Conservation (phyloP, 2,113 vertebrate species). For the Eidolon helvum region DNA sequence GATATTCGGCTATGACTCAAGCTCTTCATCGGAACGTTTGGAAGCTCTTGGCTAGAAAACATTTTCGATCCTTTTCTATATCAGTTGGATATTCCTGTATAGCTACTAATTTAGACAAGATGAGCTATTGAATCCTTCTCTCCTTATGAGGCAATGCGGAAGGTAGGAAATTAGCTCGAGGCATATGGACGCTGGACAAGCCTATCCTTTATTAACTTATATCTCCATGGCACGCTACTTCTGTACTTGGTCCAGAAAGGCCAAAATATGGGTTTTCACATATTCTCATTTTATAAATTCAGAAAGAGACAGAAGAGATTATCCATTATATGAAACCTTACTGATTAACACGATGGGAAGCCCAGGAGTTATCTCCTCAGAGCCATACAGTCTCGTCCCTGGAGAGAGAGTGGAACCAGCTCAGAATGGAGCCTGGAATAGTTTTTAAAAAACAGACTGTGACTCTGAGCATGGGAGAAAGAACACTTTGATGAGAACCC, state of each 20-base stretch:
- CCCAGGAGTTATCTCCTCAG: neutral
- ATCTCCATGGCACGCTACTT: neutral
- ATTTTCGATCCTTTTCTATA: neutral
- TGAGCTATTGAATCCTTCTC: neutral
- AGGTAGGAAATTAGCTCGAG: neutral
- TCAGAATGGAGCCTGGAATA: neutral
- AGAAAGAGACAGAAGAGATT: neutral
- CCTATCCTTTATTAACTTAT: neutral
- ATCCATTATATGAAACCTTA: neutral
- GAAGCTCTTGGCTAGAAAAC: neutral
- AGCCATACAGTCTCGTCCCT: neutral
- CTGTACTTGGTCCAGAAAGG: neutral
- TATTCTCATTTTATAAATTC: neutral
- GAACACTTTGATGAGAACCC: neutral
- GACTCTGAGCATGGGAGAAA: neutral
- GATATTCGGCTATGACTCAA: neutral
- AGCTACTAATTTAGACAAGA: neutral
- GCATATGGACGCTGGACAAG: rapidly evolving
- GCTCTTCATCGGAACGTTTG: neutral
- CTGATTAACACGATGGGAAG: neutral
- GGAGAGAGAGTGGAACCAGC: neutral
- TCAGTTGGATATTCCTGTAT: neutral
- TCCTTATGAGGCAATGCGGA: neutral
- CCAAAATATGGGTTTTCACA: neutral
- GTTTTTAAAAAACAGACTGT: neutral